Base-by-base conservation (phyloP, 1,140 invertebrate genomes). In the Venturia canescens region DNA sequence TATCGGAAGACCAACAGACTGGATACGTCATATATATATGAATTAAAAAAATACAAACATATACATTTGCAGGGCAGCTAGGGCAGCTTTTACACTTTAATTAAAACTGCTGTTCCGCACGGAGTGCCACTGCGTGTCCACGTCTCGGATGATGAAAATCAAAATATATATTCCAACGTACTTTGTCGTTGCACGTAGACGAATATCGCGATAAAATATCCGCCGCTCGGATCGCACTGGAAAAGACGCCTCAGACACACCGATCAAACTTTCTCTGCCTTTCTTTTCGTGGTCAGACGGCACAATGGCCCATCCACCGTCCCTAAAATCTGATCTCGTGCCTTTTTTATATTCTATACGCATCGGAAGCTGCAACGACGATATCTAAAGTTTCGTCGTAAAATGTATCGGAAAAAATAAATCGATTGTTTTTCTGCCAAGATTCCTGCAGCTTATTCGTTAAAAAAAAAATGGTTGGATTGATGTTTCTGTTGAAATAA, bases 21-120 rank as follows among this genome's bases (percentile, higher is more conserved):
- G 48, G 15, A 18, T 74, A 26, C 29, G 1, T 26, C 71, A 57
- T 21, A 69, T 63, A 63, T 63, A 63, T 63, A 63, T 4, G 21
- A 23, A 44, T 44, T 44, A 57, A 5, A 57, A 23, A 57, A 23
- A 23, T 7, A 57, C 23, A 27, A 23, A 27, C 9, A 69, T 31
- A 69, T 69, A 69, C 13, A 31, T 31, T n/a, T 69, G 26, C 26
- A 53, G 70, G 70, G 72, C 31, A 77, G 66, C 72, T 34, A 31
- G 70, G 70, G 72, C 31, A 80, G 66, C 72, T 34, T 71, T 63
- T 44, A 63, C 66, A 84, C 79, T 90, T 90, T 90, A 90, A 90
- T 90, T 90, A 90, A 90, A 90, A 85, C 87, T 87, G 84, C 85
- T 88, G 87, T 88, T 87, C 85, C 86, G 82, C 75, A 63, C 80